phyloP scores from a whole-genome alignment of 2,888 invertebrate species.

The Zaprionus obscuricornis region DNA sequence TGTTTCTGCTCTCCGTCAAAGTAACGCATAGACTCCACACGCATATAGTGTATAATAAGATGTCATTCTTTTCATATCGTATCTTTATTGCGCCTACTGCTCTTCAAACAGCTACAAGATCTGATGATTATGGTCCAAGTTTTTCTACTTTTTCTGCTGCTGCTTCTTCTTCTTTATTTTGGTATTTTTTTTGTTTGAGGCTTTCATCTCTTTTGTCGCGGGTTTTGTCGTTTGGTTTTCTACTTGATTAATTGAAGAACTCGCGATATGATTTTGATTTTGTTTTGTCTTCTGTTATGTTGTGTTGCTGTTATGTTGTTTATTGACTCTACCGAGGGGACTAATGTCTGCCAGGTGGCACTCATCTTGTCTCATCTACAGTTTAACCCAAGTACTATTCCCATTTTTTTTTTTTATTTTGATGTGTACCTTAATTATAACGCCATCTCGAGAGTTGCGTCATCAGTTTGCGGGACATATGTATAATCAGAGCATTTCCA shows the following conservation, averaged over 20 bases:
- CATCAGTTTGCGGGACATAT: constrained; percentile 48
- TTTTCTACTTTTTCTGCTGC: constrained; percentile 12
- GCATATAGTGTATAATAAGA: constrained; percentile 22
- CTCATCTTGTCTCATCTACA: constrained; percentile 25
- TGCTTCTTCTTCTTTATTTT: neutral
- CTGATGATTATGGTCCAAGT: constrained; percentile 23
- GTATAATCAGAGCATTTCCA: no score
- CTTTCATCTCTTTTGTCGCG: constrained; percentile 53
- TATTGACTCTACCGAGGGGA: constrained; percentile 18
- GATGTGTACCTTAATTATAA: constrained; percentile 69
- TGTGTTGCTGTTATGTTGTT: constrained; percentile 19
- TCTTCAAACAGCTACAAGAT: constrained; percentile 4
- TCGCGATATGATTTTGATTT: constrained; percentile 23
- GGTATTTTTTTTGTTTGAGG: no score
- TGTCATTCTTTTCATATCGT: constrained; percentile 37
- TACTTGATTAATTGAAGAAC: constrained; percentile 64
- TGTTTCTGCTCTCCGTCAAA: no score
- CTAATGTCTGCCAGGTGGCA: constrained; percentile 66
- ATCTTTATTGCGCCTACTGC: constrained; percentile 43
- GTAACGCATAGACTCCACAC: no score
- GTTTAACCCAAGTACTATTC: neutral
- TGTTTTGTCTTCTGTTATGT: constrained; percentile 14
- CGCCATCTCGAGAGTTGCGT: constrained; percentile 68
- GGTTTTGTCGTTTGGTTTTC: constrained; percentile 55
- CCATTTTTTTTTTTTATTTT: constrained; percentile 15